phyloP scores from a whole-genome alignment of 2,797 vertebrate genomes.

The Myoxocephalus aenaeus region DNA sequence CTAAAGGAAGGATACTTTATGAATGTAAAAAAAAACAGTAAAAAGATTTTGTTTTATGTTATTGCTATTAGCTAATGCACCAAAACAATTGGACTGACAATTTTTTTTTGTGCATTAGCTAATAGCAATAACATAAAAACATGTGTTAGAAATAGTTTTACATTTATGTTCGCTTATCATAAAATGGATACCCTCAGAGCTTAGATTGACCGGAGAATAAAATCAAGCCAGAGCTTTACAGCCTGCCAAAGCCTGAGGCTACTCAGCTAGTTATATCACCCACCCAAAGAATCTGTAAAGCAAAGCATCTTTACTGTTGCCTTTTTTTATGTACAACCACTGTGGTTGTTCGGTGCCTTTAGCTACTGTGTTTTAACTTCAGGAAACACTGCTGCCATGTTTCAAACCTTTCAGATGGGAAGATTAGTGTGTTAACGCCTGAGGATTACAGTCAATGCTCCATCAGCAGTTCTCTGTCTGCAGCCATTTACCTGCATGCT shows the following conservation, averaged over 20 bases:
- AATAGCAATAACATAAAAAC: neutral
- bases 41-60: too few species aligned
- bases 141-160: neutral
- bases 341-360: conserved; percentile 69
- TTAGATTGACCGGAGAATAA: conserved; percentile 50
- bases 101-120: neutral
- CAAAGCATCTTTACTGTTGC: conserved; percentile 64
- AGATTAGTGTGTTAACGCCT: conserved; percentile 79
- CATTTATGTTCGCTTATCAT: conserved; percentile 17
- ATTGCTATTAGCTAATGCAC: too few species aligned
- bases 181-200: conserved; percentile 24
- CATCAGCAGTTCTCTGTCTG: conserved; percentile 72
- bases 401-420: conserved; percentile 78
- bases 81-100: too few species aligned
- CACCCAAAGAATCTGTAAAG: conserved; percentile 67
- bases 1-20: neutral
- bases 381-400: conserved; percentile 74
- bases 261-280: conserved; percentile 57
- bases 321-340: conserved; percentile 71
- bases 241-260: conserved; percentile 57
- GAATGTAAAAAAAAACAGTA: neutral
- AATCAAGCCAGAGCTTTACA: conserved; percentile 53
- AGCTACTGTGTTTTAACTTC: conserved; percentile 80
- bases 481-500: conserved; percentile 47
- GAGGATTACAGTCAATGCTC: conserved; percentile 78